Percentiles rank a stretch among this genome's conserved stretches.
Evolutionary conservation across 1,140 invertebrate species (phyloP).

Genomic region (Adelges cooleyi): DNA sequence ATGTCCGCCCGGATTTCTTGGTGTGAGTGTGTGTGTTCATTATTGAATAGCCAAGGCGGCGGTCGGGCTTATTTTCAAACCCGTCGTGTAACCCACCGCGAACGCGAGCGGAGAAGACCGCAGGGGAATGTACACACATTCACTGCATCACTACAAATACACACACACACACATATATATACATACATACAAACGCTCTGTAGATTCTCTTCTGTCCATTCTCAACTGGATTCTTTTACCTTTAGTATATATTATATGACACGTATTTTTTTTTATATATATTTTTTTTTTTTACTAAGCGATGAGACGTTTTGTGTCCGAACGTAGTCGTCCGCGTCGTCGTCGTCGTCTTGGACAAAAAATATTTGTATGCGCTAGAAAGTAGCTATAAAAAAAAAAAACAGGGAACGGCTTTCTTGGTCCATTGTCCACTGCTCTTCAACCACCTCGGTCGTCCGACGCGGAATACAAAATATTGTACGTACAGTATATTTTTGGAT

Average conservation of each 20-base stretch:
- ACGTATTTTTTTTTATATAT: slow-evolving; percentile 13
- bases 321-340: neutral
- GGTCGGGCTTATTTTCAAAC: slow-evolving; percentile 11
- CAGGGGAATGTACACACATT: too few relatives aligned
- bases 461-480: too few relatives aligned
- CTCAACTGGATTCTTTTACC: slow-evolving; percentile 26
- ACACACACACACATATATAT: neutral
- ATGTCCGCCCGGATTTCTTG: too few relatives aligned
- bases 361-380: slow-evolving; percentile 26
- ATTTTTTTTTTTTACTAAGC: slow-evolving; percentile 10
- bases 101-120: neutral
- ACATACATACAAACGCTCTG: neutral
- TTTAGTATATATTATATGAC: slow-evolving; percentile 19
- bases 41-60: slow-evolving; percentile 21
- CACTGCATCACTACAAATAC: too few relatives aligned
- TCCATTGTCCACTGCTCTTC: slow-evolving; percentile 2
- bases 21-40: neutral
- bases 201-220: slow-evolving; percentile 19
- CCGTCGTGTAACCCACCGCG: slow-evolving; percentile 17
- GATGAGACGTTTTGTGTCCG: slow-evolving; percentile 24
- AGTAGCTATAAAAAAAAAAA: slow-evolving; percentile 15
- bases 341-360: slow-evolving; percentile 20
- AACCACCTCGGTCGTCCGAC: too few relatives aligned
- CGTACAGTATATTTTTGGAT: neutral
- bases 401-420: slow-evolving; percentile 20